A percentile compares a stretch with the other conserved stretches of the same genome.
Evolutionary conservation across 2,113 vertebrate species (phyloP).

Genomic region (Chloebia gouldiae): DNA sequence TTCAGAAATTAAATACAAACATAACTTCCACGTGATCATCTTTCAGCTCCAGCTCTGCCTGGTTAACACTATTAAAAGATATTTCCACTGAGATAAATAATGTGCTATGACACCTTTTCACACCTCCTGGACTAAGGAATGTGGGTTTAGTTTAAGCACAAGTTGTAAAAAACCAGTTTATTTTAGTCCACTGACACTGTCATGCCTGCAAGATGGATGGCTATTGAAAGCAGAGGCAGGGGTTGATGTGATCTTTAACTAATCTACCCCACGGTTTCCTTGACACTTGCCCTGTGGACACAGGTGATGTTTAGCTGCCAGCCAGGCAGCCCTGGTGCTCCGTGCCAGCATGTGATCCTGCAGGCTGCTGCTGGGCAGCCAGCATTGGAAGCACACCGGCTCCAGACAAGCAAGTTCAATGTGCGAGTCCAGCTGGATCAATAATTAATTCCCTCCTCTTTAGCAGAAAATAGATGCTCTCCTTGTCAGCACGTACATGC

Average conservation of each 20-base stretch:
- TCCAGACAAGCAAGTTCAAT: background rate
- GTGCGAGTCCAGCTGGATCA: slow-evolving; percentile 23
- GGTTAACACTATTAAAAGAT: background rate
- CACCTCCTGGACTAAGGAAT: background rate
- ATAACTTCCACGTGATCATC: background rate
- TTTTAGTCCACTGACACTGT: background rate
- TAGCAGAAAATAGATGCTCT: slow-evolving; percentile 12
- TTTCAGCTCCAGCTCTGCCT: background rate
- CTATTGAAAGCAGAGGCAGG: background rate
- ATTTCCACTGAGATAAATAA: background rate
- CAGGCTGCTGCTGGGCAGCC: background rate
- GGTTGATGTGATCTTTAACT: background rate
- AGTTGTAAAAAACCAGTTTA: background rate
- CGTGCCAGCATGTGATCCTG: background rate
- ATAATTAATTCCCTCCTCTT: slow-evolving; percentile 61
- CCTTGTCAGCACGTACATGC: background rate
- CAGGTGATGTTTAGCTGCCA: background rate
- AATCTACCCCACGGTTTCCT: background rate
- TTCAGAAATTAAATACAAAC: background rate
- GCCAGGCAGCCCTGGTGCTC: background rate
- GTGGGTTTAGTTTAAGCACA: background rate
- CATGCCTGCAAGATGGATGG: background rate
- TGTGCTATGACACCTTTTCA: background rate
- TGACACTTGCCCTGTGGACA: background rate
- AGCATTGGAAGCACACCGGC: background rate